Evolutionary conservation across 1,140 invertebrate species (phyloP).

Genomic region (Lamellibrachia luymesi): DNA sequence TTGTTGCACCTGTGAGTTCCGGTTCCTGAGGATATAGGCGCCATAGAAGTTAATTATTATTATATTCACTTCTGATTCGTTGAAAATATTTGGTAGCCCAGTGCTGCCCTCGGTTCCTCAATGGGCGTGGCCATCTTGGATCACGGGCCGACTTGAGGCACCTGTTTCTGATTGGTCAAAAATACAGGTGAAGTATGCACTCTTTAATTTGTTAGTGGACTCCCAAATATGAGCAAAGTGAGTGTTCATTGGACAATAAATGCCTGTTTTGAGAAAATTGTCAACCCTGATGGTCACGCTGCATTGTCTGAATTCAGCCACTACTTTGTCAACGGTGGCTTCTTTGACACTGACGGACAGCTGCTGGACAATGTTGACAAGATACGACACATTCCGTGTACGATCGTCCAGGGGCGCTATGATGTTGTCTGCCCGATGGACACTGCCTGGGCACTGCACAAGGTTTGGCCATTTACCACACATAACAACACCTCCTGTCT

Average conservation of each 20-base stretch:
- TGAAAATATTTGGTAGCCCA: neutral
- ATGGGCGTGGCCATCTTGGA: neutral
- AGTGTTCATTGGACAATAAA: neutral
- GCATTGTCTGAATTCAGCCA: slow-evolving; percentile 37
- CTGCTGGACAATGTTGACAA: slow-evolving; percentile 49
- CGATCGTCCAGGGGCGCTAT: slow-evolving; percentile 54
- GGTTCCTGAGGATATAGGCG: too few species aligned
- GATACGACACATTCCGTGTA: slow-evolving; percentile 50
- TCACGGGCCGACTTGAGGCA: neutral
- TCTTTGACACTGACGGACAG: slow-evolving; percentile 43
- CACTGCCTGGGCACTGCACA: slow-evolving; percentile 52
- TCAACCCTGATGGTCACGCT: neutral
- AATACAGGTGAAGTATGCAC: neutral
- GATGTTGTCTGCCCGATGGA: slow-evolving; percentile 51
- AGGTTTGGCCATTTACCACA: slow-evolving; percentile 31
- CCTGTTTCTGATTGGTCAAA: neutral
- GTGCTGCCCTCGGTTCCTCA: neutral
- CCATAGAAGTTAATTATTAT: too few species aligned
- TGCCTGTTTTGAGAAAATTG: neutral
- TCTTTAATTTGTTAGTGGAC: neutral
- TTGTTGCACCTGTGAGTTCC: too few species aligned
- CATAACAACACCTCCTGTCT: too few species aligned
- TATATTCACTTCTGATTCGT: neutral
- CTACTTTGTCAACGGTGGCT: slow-evolving; percentile 53
- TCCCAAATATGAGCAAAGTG: neutral